Conservation (phyloP, 1,140 invertebrate species). For the Nomia melanderi region DNA sequence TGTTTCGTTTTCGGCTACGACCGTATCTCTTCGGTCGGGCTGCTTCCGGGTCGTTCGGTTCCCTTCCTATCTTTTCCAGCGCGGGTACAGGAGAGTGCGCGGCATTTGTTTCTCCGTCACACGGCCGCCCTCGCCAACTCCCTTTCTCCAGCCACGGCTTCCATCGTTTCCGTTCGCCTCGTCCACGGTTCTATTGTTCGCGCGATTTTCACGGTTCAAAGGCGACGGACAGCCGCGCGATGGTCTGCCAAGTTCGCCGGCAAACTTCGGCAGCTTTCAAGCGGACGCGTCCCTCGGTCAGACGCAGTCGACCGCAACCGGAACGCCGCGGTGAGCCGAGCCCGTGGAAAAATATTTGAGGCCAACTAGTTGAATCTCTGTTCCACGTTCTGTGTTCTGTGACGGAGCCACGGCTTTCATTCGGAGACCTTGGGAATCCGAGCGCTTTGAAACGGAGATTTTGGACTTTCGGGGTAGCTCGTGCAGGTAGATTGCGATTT, state of each 20-base stretch:
- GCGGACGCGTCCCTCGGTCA: conserved; percentile 23
- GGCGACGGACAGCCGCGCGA: conserved; percentile 46
- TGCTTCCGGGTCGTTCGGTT: conserved; percentile 13
- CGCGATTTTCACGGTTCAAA: conserved; percentile 64
- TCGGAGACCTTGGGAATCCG: neutral
- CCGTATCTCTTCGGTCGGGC: conserved; percentile 5
- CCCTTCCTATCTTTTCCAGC: conserved; percentile 12
- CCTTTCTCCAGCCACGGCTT: neutral
- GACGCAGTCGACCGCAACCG: conserved; percentile 36
- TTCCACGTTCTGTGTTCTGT: neutral
- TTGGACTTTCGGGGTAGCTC: too few species aligned
- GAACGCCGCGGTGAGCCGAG: conserved; percentile 26
- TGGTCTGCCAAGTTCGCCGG: conserved; percentile 57
- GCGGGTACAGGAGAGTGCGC: neutral
- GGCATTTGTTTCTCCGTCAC: neutral
- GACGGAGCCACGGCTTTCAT: neutral
- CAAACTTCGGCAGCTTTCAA: conserved; percentile 60
- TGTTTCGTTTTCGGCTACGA: neutral
- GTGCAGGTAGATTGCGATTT: too few species aligned
- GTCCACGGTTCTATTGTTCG: conserved; percentile 50
- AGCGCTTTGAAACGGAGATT: neutral
- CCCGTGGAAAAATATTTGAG: conserved; percentile 33
- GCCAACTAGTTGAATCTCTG: neutral
- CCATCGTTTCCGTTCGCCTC: neutral
- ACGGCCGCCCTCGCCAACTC: too few species aligned